A percentile compares a stretch with the other conserved stretches of the same genome.
Conservation (phyloP, 2,888 invertebrate genomes). For the Cistogaster globosa region DNA sequence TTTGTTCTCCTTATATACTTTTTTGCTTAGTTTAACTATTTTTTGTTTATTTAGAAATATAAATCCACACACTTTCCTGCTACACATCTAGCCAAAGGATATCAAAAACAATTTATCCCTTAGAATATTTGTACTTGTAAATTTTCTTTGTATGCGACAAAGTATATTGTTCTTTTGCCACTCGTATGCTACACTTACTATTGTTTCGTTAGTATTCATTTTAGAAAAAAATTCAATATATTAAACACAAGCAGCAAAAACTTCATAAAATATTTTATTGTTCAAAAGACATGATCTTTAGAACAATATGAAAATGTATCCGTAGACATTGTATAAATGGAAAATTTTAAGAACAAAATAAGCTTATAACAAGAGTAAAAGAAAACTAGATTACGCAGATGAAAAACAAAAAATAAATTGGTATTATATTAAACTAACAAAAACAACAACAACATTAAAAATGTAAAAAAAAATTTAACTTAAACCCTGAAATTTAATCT, state of each 20-base stretch:
- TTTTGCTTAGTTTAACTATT: conserved; percentile 59
- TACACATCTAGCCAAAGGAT: conserved; percentile 71
- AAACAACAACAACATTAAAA: conserved; percentile 4
- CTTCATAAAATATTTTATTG: conserved; percentile 8
- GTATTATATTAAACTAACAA: conserved; percentile 24
- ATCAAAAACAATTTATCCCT: conserved; percentile 72
- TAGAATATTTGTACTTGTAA: conserved; percentile 64
- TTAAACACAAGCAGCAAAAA: conserved; percentile 10
- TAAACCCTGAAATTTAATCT: no score
- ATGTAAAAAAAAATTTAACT: not conserved
- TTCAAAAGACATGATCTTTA: conserved; percentile 44
- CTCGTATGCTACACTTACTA: conserved; percentile 9
- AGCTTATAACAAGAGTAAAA: not conserved
- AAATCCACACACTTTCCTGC: conserved; percentile 6
- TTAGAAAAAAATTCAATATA: conserved; percentile 16
- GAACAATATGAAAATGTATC: conserved; percentile 21
- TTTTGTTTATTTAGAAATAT: conserved; percentile 45
- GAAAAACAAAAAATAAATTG: conserved; percentile 40
- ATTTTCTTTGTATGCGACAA: no score
- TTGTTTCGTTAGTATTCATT: conserved; percentile 49
- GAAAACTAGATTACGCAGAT: conserved; percentile 31
- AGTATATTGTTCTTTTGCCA: conserved; percentile 31
- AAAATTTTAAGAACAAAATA: not conserved
- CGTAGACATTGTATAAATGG: not conserved
- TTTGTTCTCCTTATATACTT: conserved; percentile 13